Conservation (phyloP, 2,888 invertebrate species). For the Agrilus cyanescens region DNA sequence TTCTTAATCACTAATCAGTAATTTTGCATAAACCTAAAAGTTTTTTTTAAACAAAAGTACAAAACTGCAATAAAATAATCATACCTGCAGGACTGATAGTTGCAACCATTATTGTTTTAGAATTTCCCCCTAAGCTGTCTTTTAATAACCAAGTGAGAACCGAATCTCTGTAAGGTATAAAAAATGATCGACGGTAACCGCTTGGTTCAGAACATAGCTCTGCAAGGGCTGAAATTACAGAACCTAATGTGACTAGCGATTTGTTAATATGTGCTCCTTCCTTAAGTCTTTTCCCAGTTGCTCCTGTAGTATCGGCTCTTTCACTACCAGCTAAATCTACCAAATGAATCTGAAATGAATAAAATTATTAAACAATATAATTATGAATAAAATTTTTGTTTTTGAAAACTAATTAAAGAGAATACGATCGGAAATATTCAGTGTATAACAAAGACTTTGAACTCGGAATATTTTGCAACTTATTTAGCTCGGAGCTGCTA, state of each 20-base stretch:
- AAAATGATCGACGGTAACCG: constrained; percentile 37
- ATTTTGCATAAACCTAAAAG: too few relatives aligned
- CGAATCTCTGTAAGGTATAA: constrained; percentile 81
- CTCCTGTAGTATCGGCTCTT: constrained; percentile 78
- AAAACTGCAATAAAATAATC: neutral
- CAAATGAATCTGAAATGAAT: constrained; percentile 49
- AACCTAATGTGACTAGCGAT: constrained; percentile 76
- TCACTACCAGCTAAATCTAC: constrained; percentile 87
- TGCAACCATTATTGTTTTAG: constrained; percentile 86
- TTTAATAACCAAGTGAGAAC: constrained; percentile 81
- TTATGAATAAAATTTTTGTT: too few relatives aligned
- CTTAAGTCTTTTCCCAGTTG: constrained; percentile 79
- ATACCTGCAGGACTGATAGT: constrained; percentile 47
- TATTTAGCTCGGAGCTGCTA: too few relatives aligned
- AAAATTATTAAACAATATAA: neutral
- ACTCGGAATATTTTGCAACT: too few relatives aligned
- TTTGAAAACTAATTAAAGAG: too few relatives aligned
- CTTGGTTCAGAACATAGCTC: constrained; percentile 41
- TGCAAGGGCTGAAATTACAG: constrained; percentile 77
- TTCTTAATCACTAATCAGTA: too few relatives aligned
- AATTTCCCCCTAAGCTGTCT: constrained; percentile 81
- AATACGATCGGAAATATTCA: too few relatives aligned
- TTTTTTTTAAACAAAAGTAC: neutral
- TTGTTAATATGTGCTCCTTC: constrained; percentile 88
- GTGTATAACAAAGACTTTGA: too few relatives aligned